A percentile compares a stretch with the other conserved stretches of the same genome.
These are phyloP conservation scores for Botia almorhae DNA, from an alignment of 2,797 vertebrate genomes.

Conservation along the genomic window DNA sequence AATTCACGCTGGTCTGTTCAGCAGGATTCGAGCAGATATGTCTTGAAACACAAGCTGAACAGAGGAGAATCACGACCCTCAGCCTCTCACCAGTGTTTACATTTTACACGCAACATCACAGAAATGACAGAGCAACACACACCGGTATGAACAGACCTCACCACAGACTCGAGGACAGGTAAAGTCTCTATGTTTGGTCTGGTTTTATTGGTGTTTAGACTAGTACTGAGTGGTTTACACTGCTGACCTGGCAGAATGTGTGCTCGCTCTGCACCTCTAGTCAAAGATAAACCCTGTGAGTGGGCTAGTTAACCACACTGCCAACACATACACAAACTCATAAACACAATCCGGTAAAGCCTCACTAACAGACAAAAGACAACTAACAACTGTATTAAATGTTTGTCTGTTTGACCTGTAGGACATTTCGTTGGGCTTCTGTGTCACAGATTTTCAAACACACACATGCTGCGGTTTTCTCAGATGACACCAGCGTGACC, in stretches of 20 bases:
- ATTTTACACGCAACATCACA: constrained; percentile 21
- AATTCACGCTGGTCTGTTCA: background rate
- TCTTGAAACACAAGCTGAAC: background rate
- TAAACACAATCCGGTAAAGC: background rate
- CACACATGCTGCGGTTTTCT: background rate
- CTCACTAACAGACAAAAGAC: no score
- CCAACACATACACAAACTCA: background rate
- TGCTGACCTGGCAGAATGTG: constrained; percentile 21
- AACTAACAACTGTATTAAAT: no score
- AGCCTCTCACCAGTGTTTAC: constrained; percentile 18
- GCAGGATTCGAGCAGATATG: background rate
- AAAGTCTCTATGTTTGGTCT: constrained; percentile 70
- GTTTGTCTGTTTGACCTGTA: background rate
- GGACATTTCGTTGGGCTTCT: background rate
- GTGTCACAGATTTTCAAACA: background rate
- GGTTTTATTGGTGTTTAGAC: constrained; percentile 72
- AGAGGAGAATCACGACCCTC: background rate
- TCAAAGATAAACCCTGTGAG: background rate
- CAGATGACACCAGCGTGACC: background rate
- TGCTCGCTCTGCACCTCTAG: constrained; percentile 8
- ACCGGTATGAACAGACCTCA: constrained; percentile 24
- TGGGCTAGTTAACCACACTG: background rate
- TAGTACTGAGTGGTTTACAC: constrained; percentile 67
- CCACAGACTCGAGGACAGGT: constrained; percentile 65
- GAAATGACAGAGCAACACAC: constrained; percentile 3